Evolutionary conservation across 2,888 invertebrate species (phyloP), one percentile per base, ranked within the genome.

Genomic region (Acleris laterana): DNA sequence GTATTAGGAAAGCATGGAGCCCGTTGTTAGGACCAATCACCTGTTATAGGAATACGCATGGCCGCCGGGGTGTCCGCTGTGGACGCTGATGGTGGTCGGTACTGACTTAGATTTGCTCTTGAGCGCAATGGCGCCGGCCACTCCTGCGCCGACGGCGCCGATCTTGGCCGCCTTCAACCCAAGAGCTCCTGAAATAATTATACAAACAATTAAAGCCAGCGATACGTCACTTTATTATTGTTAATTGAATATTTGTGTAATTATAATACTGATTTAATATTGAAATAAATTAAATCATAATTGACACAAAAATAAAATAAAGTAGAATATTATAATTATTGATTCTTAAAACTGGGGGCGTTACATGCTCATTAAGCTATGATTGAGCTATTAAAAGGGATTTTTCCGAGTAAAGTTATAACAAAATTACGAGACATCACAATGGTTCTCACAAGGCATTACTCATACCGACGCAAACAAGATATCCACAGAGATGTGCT

Each of bases 151-250:
- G 3, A 85, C 86, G 1, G 86, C 89, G 61, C 88, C 92, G 19
- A 87, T 82, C 77, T 93, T 92, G 25, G 82, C 90, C 68, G 88
- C 92, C 74, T 90, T 92, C 70, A 93, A 72, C 61, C 92, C 92
- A 62, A 88, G 75, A 62, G 66, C 66, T 17, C 66, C 66, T 66
- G 56, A 46, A 46, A 46, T 46, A 7, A 46, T 38, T 13, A 46
- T 17, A 17, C 7, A n/a, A n/a, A 46, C 6, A 5, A 46, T 6
- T 5, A 46, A 5, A 7, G 7, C 2, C 46, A 46, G n/a, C n/a
- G 6, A 7, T 38, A 38, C 11, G 38, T 13, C 13, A 0, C 38
- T 9, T 9, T 32, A 9, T 32, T 32, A 32, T 32, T 9, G 7
- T 9, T 32, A 2, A 32, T 32, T 9, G 2, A 9, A 32, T 3